Conservation (phyloP, 2,113 vertebrate species). For the Cygnus atratus region DNA sequence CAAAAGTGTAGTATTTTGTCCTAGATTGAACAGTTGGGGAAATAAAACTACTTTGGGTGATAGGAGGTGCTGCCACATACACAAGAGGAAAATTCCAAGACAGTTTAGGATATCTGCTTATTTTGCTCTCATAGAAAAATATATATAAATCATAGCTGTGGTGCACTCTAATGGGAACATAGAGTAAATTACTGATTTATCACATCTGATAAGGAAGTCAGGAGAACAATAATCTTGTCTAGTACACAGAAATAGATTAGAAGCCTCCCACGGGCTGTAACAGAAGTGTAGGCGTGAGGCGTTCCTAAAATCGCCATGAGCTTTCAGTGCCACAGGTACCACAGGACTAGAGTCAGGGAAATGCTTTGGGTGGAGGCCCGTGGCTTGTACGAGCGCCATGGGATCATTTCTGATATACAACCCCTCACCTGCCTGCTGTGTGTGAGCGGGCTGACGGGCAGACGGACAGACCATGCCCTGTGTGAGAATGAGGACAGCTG, state of each 20-base stretch:
- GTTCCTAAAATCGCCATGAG: conserved; percentile 16
- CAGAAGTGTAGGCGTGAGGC: background rate
- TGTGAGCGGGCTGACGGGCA: background rate
- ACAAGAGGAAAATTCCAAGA: background rate
- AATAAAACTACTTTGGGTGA: background rate
- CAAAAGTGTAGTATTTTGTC: conserved; percentile 16
- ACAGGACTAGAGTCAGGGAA: background rate
- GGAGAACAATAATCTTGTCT: background rate
- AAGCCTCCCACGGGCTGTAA: conserved; percentile 15
- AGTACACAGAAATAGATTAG: conserved; percentile 34
- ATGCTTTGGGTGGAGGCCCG: background rate
- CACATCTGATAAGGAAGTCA: conserved; percentile 12
- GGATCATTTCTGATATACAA: background rate
- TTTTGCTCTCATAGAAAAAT: background rate
- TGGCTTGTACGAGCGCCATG: background rate
- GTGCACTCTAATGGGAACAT: background rate
- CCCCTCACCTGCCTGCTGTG: background rate
- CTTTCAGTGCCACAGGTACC: background rate
- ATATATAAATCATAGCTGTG: background rate
- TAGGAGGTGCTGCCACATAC: background rate
- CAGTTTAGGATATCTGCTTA: background rate
- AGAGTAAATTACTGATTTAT: conserved; percentile 49
- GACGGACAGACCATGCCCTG: background rate
- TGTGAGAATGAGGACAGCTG: conserved; percentile 55
- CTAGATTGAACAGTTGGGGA: conserved; percentile 4